Percentiles rank a stretch among this genome's conserved stretches.
phyloP scores from a whole-genome alignment of 2,888 invertebrate species.

The Nymphalis c-album region DNA sequence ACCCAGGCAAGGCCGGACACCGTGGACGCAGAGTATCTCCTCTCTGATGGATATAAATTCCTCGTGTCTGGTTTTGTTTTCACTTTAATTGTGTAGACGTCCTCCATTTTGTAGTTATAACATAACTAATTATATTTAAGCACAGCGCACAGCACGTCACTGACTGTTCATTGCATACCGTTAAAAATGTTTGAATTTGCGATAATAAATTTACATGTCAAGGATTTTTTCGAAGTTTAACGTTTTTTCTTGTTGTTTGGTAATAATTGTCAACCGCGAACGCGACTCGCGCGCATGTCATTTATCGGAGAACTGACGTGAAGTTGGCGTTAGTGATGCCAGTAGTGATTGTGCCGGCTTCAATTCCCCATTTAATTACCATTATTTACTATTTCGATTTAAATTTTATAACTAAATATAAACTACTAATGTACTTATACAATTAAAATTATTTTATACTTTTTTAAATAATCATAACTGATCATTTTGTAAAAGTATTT shows the following conservation, averaged over 20 bases:
- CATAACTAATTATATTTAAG: slow-evolving; percentile 39
- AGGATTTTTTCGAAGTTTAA: slow-evolving; percentile 38
- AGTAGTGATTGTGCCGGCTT: background rate
- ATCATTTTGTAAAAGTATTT: too few relatives aligned
- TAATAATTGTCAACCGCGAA: slow-evolving; percentile 30
- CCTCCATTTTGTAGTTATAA: slow-evolving; percentile 79
- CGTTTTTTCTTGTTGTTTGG: slow-evolving; percentile 37
- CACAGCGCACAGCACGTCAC: slow-evolving; percentile 12
- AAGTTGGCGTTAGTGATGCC: slow-evolving; percentile 31
- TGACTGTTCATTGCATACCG: slow-evolving; percentile 15
- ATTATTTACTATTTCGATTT: background rate
- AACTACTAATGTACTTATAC: too few relatives aligned
- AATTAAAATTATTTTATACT: too few relatives aligned
- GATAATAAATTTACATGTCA: slow-evolving; percentile 32
- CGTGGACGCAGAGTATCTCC: slow-evolving; percentile 85
- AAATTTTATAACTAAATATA: too few relatives aligned
- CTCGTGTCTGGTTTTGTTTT: slow-evolving; percentile 82
- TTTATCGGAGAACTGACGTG: slow-evolving; percentile 46
- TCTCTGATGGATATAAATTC: slow-evolving; percentile 83
- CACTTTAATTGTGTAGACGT: slow-evolving; percentile 85
- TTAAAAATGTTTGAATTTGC: slow-evolving; percentile 26
- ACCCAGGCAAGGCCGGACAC: slow-evolving; percentile 84
- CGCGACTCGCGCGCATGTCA: slow-evolving; percentile 45
- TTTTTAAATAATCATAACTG: too few relatives aligned
- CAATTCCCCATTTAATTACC: background rate